Base-by-base conservation (phyloP, 2,113 vertebrate species). In the Nibea albiflora region DNA sequence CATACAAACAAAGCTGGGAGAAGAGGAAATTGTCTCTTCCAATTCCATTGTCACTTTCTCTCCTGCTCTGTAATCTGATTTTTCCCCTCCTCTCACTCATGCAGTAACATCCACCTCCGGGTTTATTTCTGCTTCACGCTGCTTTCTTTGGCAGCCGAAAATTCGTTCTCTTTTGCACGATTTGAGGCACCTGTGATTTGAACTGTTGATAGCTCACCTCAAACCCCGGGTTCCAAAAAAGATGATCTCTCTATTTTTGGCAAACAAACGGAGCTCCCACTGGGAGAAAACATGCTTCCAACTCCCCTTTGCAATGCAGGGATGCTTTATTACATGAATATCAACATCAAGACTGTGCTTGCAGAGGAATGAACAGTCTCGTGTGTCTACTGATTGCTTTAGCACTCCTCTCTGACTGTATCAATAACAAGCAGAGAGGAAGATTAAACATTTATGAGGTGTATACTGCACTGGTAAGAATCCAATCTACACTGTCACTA, bases 391-490 rank as follows among this genome's bases (percentile, higher is more conserved):
- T 89, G 89, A 91, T 90, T 85, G 89, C 78, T 89, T 77, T 87
- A 86, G 87, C 92, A 85, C 90, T 86, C 85, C 86, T 85, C 74
- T 83, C 80, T 72, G 80, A 90, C 84, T 85, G 85, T 88, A 91
- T 92, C 84, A 92, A 92, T 90, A 91, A 92, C 92, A 93, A 89
- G 60, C 84, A 82, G 82, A 83, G 89, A 78, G 76, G 78, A 42
- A 84, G 84, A 94, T 95, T 90, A 93, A 94, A 93, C 92, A 94
- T 94, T 93, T 92, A 94, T 92, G 92, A 94, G 90, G 81, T 86
- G 84, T 80, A 87, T 69, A 89, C 90, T 57, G 79, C 83, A 84
- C 85, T 85, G 87, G 87, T 87, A 85, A 81, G 79, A 88, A 81
- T 91, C 90, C 94, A 94, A 93, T 88, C 89, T 85, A 78, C 50